These are phyloP conservation scores for Lemur catta DNA, from an alignment of 2,797 vertebrate species.

Conservation along the genomic window DNA sequence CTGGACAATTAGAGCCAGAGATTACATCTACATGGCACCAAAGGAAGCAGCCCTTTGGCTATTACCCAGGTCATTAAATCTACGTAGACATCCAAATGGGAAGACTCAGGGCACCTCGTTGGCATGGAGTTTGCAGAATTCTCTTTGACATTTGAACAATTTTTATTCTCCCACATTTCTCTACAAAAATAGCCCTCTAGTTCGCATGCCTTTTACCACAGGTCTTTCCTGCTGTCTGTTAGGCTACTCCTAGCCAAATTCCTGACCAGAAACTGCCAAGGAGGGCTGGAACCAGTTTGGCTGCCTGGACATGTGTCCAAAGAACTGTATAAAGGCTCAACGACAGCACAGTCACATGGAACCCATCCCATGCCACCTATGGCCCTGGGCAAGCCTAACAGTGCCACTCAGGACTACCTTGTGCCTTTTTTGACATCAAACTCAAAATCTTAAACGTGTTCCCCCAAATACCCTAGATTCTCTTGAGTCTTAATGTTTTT, in stretches of 20 bases:
- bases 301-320: background rate
- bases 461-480: background rate
- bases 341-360: background rate
- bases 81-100: background rate
- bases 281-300: background rate
- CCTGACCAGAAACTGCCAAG: constrained; percentile 5
- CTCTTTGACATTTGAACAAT: background rate
- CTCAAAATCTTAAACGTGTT: background rate
- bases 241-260: constrained; percentile 19
- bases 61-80: background rate
- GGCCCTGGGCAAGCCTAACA: background rate
- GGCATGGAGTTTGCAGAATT: background rate
- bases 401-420: background rate
- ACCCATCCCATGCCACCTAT: background rate
- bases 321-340: background rate
- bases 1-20: background rate
- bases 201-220: background rate
- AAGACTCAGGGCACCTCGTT: background rate
- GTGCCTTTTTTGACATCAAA: background rate
- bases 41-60: background rate
- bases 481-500: background rate
- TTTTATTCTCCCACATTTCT: constrained; percentile 41
- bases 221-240: background rate
- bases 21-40: background rate
- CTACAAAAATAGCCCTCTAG: constrained; percentile 24